Base-by-base conservation (phyloP, 1,140 invertebrate genomes). In the Saccostrea echinata region DNA sequence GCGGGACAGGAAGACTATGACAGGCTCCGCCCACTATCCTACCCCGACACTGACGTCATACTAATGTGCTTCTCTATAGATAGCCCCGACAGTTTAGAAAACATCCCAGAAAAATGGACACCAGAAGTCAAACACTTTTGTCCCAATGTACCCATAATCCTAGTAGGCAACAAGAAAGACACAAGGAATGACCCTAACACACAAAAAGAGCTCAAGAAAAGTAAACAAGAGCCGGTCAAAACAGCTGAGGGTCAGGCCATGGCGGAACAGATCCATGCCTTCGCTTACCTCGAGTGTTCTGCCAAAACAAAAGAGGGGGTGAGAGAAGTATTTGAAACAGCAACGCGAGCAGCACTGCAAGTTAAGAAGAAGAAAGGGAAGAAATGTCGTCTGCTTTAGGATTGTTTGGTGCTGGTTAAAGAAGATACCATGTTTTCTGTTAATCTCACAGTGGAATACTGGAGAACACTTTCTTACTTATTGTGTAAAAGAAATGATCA, bases 301-400 rank as follows among this genome's bases (percentile, higher is more conserved):
- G 99, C 99, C 92, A 99, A 99, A 95, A 99, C 98, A 95, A 99
- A 99, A 97, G 99, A 99, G 95, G 99, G 99, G 93, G 98, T 99
- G 80, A 96, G 98, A 93, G 98, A 99, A 96, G 99, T 99, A 61
- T 99, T 99, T 96, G 99, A 99, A 96, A 99, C 98, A 91, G 99
- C 99, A 92, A 99, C 99, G 84, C 96, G 98, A 94, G 99, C 99
- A 94, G 99, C 99, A 93, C 96, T 99, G 95, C 98, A 99, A 96
- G 98, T 98, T 33, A 93, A 93, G 86, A 94, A 93, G 91, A 93
- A 93, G 91, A 94, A 92, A 87, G 91, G 92, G 83, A 76, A 52
- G 64, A 86, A 76, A 53, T 86, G 84, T 33, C 33, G 21, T 6
- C 35, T 86, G 35, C 53, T 86, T 6, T 86, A 83, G n/a, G 81